A percentile compares a stretch with the other conserved stretches of the same genome.
These are phyloP conservation scores for Eidolon dupreanum DNA, from an alignment of 2,797 vertebrate species.

Conservation along the genomic window DNA sequence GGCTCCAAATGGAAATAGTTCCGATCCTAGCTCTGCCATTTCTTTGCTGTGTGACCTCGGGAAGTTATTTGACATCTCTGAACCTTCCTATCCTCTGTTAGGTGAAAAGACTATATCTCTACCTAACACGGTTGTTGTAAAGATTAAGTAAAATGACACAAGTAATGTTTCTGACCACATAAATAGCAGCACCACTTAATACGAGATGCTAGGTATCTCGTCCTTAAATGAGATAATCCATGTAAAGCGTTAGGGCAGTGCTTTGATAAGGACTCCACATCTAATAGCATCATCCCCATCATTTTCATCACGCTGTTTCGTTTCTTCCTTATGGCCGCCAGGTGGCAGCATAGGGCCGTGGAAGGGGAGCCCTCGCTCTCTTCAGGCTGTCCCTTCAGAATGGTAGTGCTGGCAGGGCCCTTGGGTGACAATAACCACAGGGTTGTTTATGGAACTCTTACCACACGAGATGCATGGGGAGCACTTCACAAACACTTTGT, in stretches of 20 bases:
- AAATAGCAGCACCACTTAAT: neutral
- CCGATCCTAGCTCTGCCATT: neutral
- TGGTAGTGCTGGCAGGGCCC: fast-evolving
- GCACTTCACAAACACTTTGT: neutral
- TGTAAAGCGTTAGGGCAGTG: fast-evolving
- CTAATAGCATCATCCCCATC: fast-evolving
- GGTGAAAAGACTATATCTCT: neutral
- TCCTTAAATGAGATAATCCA: neutral
- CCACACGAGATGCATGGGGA: fast-evolving
- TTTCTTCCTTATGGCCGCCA: neutral
- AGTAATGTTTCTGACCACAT: neutral
- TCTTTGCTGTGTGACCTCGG: neutral
- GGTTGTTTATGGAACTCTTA: neutral
- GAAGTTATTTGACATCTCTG: neutral
- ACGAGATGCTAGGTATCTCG: neutral
- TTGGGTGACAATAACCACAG: neutral
- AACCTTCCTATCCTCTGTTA: neutral
- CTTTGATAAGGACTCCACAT: fast-evolving
- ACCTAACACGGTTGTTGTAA: neutral
- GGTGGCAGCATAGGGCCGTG: constrained; percentile 42
- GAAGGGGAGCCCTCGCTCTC: neutral
- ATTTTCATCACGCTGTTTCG: neutral
- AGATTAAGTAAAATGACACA: neutral
- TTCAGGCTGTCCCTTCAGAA: neutral
- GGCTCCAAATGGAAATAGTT: neutral